phyloP scores from a whole-genome alignment of 1,140 invertebrate species.

The Vollenhovia emeryi region DNA sequence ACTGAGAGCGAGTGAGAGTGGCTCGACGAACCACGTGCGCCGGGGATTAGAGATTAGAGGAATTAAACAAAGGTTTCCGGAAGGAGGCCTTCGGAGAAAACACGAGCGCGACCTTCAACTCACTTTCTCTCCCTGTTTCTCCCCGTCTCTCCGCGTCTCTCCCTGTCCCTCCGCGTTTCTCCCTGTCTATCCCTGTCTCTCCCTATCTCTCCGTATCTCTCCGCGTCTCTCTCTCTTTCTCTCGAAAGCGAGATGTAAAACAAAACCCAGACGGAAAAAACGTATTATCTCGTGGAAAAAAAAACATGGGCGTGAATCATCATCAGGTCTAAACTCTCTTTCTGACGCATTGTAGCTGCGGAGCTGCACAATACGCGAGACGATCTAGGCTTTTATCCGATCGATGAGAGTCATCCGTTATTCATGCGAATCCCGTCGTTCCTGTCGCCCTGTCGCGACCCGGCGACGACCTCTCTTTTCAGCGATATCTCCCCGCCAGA shows the following conservation, averaged over 20 bases:
- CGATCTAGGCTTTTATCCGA: background rate
- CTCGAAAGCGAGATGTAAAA: too few species aligned
- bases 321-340: too few species aligned
- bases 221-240: too few species aligned
- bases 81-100: background rate
- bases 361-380: background rate
- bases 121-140: too few species aligned
- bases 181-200: too few species aligned
- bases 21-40: background rate
- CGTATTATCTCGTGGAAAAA: too few species aligned
- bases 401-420: background rate
- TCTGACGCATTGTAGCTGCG: background rate
- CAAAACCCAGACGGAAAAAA: too few species aligned
- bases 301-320: too few species aligned
- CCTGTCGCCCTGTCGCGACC: background rate
- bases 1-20: too few species aligned
- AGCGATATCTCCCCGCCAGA: too few species aligned
- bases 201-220: too few species aligned
- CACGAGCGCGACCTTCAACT: background rate
- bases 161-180: background rate
- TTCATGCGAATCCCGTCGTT: background rate
- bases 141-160: background rate
- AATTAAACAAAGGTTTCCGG: background rate
- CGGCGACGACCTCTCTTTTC: background rate
- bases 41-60: background rate